phyloP scores from a whole-genome alignment of 2,888 invertebrate species.

The Marasmarcha lunaedactyla region DNA sequence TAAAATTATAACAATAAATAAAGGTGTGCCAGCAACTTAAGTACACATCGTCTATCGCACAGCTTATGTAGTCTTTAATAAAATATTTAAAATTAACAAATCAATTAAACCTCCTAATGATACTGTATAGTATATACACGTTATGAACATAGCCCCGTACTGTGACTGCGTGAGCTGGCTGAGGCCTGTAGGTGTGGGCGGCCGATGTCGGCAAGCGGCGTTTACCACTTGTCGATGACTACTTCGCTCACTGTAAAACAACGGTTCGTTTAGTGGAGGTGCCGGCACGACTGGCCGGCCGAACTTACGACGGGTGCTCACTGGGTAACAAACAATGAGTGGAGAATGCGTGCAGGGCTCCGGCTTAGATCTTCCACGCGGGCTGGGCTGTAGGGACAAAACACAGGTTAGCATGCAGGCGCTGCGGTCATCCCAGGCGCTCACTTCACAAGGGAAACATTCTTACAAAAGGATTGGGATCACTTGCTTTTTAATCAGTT shows the following conservation, averaged over 20 bases:
- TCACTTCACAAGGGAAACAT: too few relatives aligned
- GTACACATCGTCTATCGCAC: conserved; percentile 68
- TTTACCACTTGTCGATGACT: conserved; percentile 79
- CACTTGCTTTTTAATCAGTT: conserved; percentile 29
- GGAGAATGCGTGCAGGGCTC: conserved; percentile 64
- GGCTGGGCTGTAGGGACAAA: conserved; percentile 66
- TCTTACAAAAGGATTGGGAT: conserved; percentile 6
- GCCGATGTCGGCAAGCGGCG: conserved; percentile 20
- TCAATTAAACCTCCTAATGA: conserved; percentile 60
- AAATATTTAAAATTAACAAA: conserved; percentile 33
- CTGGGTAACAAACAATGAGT: conserved; percentile 69
- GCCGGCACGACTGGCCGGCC: conserved; percentile 43
- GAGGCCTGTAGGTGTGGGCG: conserved; percentile 20
- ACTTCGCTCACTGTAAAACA: conserved; percentile 78
- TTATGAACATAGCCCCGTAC: conserved; percentile 64
- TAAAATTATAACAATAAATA: conserved; percentile 67
- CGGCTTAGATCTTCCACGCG: conserved; percentile 59
- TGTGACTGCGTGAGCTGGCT: conserved; percentile 36
- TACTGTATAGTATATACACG: conserved; percentile 65
- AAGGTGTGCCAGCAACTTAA: conserved; percentile 66
- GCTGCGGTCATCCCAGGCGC: conserved; percentile 1
- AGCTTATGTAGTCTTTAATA: conserved; percentile 66
- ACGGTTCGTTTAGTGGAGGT: conserved; percentile 52
- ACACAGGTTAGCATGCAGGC: conserved; percentile 59
- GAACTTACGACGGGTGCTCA: conserved; percentile 64